A percentile compares a stretch with the other conserved stretches of the same genome.
These are phyloP conservation scores for Mormyrus proboscirostris DNA, from an alignment of 2,797 vertebrate species.

Conservation along the genomic window DNA sequence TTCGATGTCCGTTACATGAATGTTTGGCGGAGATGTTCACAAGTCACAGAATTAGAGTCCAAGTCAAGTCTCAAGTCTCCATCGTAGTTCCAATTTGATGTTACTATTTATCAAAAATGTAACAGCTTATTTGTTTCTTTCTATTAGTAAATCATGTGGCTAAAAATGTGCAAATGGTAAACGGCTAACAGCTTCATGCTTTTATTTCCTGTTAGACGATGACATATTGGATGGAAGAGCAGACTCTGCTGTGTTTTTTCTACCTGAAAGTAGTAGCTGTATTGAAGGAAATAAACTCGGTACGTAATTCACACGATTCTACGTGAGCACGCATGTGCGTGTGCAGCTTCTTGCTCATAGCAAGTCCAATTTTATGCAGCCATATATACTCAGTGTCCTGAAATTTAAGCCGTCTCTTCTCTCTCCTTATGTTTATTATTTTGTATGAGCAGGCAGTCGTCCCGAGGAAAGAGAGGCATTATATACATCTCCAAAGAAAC, in stretches of 20 bases:
- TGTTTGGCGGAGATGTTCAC: not conserved
- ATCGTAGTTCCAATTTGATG: too few relatives aligned
- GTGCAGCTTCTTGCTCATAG: not conserved
- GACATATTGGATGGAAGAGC: not conserved
- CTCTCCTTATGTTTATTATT: not conserved
- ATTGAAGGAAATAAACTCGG: not conserved
- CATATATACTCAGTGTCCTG: not conserved
- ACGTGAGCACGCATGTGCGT: not conserved
- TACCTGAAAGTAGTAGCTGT: not conserved
- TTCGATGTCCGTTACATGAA: not conserved
- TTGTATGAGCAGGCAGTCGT: not conserved
- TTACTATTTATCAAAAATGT: too few relatives aligned
- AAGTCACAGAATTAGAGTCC: too few relatives aligned
- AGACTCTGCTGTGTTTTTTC: not conserved
- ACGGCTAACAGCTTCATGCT: not conserved
- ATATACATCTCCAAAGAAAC: not conserved
- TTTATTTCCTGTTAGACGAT: not conserved
- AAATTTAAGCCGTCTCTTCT: not conserved
- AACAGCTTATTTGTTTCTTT: too few relatives aligned
- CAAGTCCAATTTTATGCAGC: not conserved
- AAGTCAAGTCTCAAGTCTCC: too few relatives aligned
- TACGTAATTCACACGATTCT: not conserved
- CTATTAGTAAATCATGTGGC: too few relatives aligned
- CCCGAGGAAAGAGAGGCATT: not conserved
- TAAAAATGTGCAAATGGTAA: not conserved